Percentiles rank a stretch among this genome's conserved stretches.
Evolutionary conservation across 2,888 invertebrate species (phyloP).

Genomic region (Rhimphoctona megacephalus): DNA sequence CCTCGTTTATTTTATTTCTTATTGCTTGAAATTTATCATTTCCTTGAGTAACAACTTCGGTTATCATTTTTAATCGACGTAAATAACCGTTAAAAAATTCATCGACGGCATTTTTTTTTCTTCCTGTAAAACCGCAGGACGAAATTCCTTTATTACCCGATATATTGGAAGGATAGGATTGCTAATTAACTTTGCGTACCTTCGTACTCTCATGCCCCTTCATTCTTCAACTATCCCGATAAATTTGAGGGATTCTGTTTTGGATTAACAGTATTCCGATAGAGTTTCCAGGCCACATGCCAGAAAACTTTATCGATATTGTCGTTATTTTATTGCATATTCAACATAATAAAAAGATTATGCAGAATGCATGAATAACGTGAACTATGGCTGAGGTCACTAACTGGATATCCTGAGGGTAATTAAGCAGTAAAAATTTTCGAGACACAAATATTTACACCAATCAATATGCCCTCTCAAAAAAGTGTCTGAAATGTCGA

Average conservation of each 20-base stretch:
- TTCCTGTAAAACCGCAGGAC: slow-evolving; percentile 56
- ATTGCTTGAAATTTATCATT: not conserved
- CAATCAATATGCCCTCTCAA: not conserved
- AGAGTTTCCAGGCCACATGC: not conserved
- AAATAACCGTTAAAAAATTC: slow-evolving; percentile 53
- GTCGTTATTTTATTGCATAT: slow-evolving; percentile 64
- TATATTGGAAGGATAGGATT: slow-evolving; percentile 16
- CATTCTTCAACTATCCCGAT: slow-evolving; percentile 44
- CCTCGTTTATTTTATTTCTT: not conserved
- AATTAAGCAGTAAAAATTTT: slow-evolving; percentile 74
- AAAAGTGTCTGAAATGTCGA: not conserved
- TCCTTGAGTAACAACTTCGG: not conserved
- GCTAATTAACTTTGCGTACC: slow-evolving; percentile 29
- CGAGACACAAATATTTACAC: slow-evolving; percentile 76
- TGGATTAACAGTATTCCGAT: not conserved
- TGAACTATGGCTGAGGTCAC: slow-evolving; percentile 58
- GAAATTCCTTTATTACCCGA: slow-evolving; percentile 58
- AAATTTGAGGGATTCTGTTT: slow-evolving; percentile 27
- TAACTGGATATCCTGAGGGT: slow-evolving; percentile 10
- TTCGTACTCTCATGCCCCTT: slow-evolving; percentile 67
- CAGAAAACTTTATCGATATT: slow-evolving; percentile 48
- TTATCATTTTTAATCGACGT: not conserved
- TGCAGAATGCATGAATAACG: slow-evolving; percentile 68
- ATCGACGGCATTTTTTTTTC: not conserved
- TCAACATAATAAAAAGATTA: not conserved